phyloP scores from a whole-genome alignment of 2,113 vertebrate genomes.

The Dendrocopos noguchii region DNA sequence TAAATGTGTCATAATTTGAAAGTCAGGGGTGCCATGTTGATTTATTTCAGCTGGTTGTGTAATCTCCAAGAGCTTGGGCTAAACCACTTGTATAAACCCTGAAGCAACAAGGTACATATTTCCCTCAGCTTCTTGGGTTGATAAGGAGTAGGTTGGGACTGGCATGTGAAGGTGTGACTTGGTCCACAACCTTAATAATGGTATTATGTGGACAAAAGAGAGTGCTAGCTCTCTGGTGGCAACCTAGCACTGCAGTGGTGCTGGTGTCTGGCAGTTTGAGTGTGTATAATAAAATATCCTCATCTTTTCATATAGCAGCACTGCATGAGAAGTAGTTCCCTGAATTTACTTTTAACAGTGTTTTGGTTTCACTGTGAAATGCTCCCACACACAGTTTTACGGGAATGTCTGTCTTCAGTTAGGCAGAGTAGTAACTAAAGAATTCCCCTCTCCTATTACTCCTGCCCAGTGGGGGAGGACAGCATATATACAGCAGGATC shows the following conservation, averaged over 20 bases:
- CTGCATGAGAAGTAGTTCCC: constrained; percentile 56
- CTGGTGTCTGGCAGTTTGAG: constrained; percentile 10
- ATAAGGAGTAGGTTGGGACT: background rate
- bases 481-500: constrained; percentile 54
- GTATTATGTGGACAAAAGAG: background rate
- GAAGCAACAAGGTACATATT: background rate
- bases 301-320: background rate
- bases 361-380: constrained; percentile 69
- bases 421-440: constrained; percentile 56
- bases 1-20: background rate
- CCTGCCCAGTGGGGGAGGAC: constrained; percentile 67
- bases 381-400: constrained; percentile 68
- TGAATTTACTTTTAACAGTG: constrained; percentile 67
- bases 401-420: constrained; percentile 53
- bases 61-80: background rate
- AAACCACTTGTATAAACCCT: background rate
- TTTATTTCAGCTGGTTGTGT: background rate
- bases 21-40: accelerated
- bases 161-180: background rate
- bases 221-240: background rate
- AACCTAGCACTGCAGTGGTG: background rate
- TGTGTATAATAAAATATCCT: constrained; percentile 17
- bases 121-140: background rate
- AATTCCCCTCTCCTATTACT: constrained; percentile 61
- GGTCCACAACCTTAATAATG: background rate